Conservation (phyloP, 2,888 invertebrate species). For the Xylophagus ater region DNA sequence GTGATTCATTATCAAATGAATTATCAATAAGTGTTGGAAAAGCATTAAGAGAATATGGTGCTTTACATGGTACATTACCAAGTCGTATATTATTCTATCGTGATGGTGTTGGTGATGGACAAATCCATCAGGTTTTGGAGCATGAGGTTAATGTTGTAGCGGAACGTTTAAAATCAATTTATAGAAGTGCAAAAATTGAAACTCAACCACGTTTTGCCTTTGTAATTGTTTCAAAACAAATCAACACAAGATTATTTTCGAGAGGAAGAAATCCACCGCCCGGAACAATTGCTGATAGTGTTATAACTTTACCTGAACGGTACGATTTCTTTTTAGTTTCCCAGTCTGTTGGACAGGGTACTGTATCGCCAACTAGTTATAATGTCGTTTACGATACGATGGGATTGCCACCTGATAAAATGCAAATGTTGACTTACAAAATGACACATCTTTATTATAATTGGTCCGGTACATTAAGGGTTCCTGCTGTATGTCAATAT, state of each 20-base stretch:
- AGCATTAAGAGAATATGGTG: constrained; percentile 31
- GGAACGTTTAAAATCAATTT: constrained; percentile 44
- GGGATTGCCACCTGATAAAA: constrained; percentile 56
- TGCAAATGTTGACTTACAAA: constrained; percentile 81
- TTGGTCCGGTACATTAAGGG: constrained; percentile 74
- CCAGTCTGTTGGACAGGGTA: constrained; percentile 78
- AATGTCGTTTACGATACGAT: constrained; percentile 70
- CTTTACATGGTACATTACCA: constrained; percentile 44
- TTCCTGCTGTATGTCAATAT: constrained; percentile 89
- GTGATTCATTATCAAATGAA: constrained; percentile 64
- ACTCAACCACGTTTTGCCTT: constrained; percentile 51
- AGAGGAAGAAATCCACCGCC: constrained; percentile 58
- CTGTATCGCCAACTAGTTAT: constrained; percentile 83
- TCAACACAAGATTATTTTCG: constrained; percentile 64
- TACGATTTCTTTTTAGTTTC: constrained; percentile 87
- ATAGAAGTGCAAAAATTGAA: constrained; percentile 39
- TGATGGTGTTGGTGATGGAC: constrained; percentile 91
- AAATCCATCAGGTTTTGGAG: constrained; percentile 62
- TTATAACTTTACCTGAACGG: constrained; percentile 67
- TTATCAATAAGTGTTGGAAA: constrained; percentile 52
- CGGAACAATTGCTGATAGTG: constrained; percentile 80
- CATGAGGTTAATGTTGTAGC: constrained; percentile 61
- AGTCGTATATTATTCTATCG: constrained; percentile 70
- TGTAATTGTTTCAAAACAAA: constrained; percentile 79
- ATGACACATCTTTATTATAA: constrained; percentile 86